Evolutionary conservation across 1,140 invertebrate genomes (phyloP).

Genomic region (Holotrichia oblita): DNA sequence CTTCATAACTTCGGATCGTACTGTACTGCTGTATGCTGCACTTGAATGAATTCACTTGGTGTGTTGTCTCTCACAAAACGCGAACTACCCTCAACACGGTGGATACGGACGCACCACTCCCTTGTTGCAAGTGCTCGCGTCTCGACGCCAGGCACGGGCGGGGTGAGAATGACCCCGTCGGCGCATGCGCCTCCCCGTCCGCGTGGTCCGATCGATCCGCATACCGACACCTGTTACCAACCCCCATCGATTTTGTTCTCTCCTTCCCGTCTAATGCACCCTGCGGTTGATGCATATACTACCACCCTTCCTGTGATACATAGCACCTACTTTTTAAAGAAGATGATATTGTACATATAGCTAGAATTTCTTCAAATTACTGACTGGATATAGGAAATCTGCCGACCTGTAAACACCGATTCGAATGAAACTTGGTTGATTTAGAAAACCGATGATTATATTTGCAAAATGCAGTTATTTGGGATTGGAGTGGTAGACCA

Average conservation of each 20-base stretch:
- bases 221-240: slow-evolving; percentile 61
- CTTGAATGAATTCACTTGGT: slow-evolving; percentile 25
- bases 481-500: no score
- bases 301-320: background rate
- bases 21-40: slow-evolving; percentile 5
- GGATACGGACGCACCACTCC: slow-evolving; percentile 55
- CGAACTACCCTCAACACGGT: slow-evolving; percentile 32
- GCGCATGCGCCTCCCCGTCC: slow-evolving; percentile 50
- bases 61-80: slow-evolving; percentile 31
- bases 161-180: slow-evolving; percentile 46
- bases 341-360: slow-evolving; percentile 9
- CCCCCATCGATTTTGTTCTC: slow-evolving; percentile 45
- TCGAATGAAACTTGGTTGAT: no score
- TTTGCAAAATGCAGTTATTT: no score
- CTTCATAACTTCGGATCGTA: background rate
- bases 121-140: slow-evolving; percentile 54
- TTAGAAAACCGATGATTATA: no score
- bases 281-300: slow-evolving; percentile 39
- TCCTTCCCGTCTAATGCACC: slow-evolving; percentile 39
- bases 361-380: background rate
- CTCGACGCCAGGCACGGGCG: slow-evolving; percentile 52
- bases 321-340: slow-evolving; percentile 2
- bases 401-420: no score
- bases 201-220: slow-evolving; percentile 56
- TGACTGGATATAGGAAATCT: background rate